Conservation (phyloP, 2,797 vertebrate genomes). For the Melanotaenia maccullochi region DNA sequence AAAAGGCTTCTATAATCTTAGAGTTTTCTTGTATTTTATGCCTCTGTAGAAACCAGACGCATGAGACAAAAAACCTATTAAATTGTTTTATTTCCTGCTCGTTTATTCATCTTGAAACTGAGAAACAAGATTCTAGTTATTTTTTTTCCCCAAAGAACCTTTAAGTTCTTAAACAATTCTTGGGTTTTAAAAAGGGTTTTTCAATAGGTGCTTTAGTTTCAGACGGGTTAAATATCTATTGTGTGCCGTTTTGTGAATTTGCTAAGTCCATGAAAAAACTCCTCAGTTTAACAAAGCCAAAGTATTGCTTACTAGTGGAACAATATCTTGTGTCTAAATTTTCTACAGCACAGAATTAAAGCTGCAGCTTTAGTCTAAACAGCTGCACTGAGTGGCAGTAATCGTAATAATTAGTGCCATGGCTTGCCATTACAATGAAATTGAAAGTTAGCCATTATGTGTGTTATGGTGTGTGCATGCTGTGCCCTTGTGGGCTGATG, state of each 20-base stretch:
- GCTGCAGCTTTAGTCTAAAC: constrained; percentile 26
- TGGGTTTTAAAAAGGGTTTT: neutral
- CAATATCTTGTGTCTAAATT: constrained; percentile 5
- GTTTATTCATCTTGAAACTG: neutral
- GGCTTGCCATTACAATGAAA: constrained; percentile 50
- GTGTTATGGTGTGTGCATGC: constrained; percentile 26
- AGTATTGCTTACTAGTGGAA: neutral
- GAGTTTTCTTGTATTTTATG: neutral
- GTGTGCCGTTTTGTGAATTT: neutral
- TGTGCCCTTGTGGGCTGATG: constrained; percentile 37
- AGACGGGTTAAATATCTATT: neutral
- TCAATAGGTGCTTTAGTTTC: neutral
- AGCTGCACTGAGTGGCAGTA: constrained; percentile 34
- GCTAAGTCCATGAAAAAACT: neutral
- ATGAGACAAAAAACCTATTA: neutral
- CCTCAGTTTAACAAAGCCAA: neutral
- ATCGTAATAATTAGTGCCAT: constrained; percentile 40
- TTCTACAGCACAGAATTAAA: constrained; percentile 11
- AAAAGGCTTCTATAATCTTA: neutral
- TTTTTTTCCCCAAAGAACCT: neutral
- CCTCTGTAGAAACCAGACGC: neutral
- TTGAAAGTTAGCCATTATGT: constrained; percentile 41
- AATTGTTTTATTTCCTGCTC: neutral
- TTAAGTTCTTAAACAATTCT: neutral
- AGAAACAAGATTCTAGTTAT: neutral